These are phyloP conservation scores for Agraylea sexmaculata DNA, from an alignment of 1,140 invertebrate genomes.

Conservation along the genomic window DNA sequence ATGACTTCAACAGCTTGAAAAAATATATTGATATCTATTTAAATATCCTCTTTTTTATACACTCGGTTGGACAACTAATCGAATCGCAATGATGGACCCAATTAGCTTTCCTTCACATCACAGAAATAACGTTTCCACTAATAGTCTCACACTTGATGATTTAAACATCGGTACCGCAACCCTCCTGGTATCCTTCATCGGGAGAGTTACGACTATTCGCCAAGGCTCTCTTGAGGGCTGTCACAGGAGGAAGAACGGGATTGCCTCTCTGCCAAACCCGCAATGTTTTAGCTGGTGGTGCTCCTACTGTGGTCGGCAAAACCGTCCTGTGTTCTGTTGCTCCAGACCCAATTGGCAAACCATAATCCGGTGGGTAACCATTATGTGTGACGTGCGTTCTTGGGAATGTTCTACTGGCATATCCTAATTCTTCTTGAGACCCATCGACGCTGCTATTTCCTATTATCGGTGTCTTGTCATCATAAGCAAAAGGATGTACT, in stretches of 20 bases:
- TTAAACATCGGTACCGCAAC: slow-evolving; percentile 79
- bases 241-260: slow-evolving; percentile 69
- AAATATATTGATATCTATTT: too few relatives aligned
- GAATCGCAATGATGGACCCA: too few relatives aligned
- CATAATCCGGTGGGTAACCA: slow-evolving; percentile 66
- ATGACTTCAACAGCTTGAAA: too few relatives aligned
- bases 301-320: slow-evolving; percentile 26
- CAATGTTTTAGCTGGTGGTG: slow-evolving; percentile 57
- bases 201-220: slow-evolving; percentile 70
- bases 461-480: slow-evolving; percentile 66
- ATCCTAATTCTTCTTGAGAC: slow-evolving; percentile 41
- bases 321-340: slow-evolving; percentile 26
- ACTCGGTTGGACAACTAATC: too few relatives aligned
- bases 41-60: too few relatives aligned
- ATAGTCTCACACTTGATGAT: too few relatives aligned
- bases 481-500: slow-evolving; percentile 46
- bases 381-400: slow-evolving; percentile 30
- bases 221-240: slow-evolving; percentile 64
- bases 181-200: slow-evolving; percentile 85
- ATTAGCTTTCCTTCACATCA: too few relatives aligned
- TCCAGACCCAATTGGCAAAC: slow-evolving; percentile 51
- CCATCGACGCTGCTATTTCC: slow-evolving; percentile 46
- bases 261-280: slow-evolving; percentile 76
- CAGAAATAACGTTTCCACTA: too few relatives aligned
- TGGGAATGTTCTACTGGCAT: slow-evolving; percentile 43